Evolutionary conservation across 53 echinoderm and acorn worm genomes (phyloP), one percentile per base, ranked within the genome.

Genomic region (Apostichopus leukothele): DNA sequence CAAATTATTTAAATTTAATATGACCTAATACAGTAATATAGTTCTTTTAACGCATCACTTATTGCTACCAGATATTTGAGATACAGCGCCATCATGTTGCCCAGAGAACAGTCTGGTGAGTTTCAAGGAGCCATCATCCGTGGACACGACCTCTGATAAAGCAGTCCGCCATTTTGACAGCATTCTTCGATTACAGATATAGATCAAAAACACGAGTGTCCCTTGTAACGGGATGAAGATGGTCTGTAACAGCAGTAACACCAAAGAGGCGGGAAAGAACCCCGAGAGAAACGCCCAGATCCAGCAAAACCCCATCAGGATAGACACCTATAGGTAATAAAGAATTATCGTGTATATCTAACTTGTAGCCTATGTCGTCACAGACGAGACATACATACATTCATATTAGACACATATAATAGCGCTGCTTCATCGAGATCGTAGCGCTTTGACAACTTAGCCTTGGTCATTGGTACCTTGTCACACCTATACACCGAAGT

Each of bases 251-350:
- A 79, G 4, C 11, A 79, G 51, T 12, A 79, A 51, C 4, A 18
- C 79, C 16, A 79, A 52, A 13, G 53, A 51, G 5, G 5, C 0
- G 51, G 52, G 79, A 18, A 79, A 79, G n/a, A 79, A 14, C 3
- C 79, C 79, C 6, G 16, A 16, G 53, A 79, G 79, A 4, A 79
- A 79, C 16, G 79, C 79, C 79, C 79, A 79, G 0, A 13, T 51
- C 79, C 79, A 79, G 51, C 51, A 79, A 79, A 79, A 51, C 5
- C 79, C 79, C 79, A 79, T 79, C 51, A 79, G 79, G 9, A 79
- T 79, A 11, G 79, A 79, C 19, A 79, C 79, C 79, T 79, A 51
- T 19, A 52, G 53, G 39, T 9, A 1, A 79, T 52, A 19, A 5
- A 39, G 39, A 39, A 39, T 39, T 39, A 39, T 39, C 39, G 39